Evolutionary conservation across 2,113 vertebrate genomes (phyloP), one percentile per base, ranked within the genome.

Genomic region (Neolamprologus toae): DNA sequence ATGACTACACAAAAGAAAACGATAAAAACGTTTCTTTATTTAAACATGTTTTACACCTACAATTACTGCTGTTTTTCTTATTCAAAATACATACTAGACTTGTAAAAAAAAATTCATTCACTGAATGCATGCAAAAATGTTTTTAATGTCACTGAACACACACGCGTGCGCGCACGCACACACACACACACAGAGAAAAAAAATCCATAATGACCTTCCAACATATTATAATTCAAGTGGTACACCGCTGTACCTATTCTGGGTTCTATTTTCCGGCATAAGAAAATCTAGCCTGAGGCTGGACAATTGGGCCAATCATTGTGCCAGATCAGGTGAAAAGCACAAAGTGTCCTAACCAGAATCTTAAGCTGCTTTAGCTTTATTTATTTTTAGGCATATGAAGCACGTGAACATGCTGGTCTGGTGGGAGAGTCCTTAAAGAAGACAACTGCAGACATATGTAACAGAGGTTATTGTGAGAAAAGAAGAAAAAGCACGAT

Each of bases 401-500:
- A 78, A 78, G 73, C 45, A 31, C 0, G 3, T 12, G 16, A 12
- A 8, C 0, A 51, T 51, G 26, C 45, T 8, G 7, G 45, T 78
- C 45, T 51, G 45, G 9, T 51, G 26, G 17, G 26, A 51, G 45
- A 78, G 23, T 28, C 42, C 9, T 76, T 31, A 7, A 47, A 28
- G 9, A 49, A 47, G 23, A 28, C 4, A 10, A 0, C 66, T 0
- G 37, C 8, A 45, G 40, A 45, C 40, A 26, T 45, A 10, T 26
- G 21, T 10, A 1, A 16, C 8, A 1, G 68, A 73, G 40, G 13
- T 45, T 73, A 26, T 0, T 26, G 40, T 0, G 11, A 40, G 14
- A 26, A 73, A 73, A 73, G 12, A 21, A 71, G n/a, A 42, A 71
- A 40, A 71, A 26, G 0, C 66, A 45, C 3, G 3, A 45, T 16